phyloP scores from a whole-genome alignment of 2,113 vertebrate species.

The Tyto alba region DNA sequence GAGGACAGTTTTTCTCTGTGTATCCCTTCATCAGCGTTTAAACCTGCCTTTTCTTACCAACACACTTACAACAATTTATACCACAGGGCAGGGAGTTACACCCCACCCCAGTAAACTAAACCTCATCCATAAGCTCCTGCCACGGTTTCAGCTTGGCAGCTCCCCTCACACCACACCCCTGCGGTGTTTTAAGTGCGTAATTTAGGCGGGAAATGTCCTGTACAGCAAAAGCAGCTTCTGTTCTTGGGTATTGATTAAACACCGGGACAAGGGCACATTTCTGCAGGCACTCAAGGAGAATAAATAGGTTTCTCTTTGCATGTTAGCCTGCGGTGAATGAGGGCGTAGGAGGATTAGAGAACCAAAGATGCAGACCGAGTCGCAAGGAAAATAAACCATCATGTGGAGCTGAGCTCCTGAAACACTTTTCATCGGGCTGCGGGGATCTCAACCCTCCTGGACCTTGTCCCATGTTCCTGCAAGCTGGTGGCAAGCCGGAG shows the following conservation, averaged over 20 bases:
- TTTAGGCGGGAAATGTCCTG: background rate
- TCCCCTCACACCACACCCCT: background rate
- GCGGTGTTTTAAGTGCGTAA: background rate
- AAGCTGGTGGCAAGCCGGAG: background rate
- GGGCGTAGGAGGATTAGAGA: background rate
- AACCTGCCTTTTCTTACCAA: background rate
- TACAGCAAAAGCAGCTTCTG: background rate
- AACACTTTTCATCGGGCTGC: background rate
- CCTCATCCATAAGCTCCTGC: background rate
- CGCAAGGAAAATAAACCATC: background rate
- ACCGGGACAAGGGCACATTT: background rate
- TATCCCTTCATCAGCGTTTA: background rate
- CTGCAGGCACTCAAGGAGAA: background rate
- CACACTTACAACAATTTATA: accelerated
- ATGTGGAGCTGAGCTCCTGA: background rate
- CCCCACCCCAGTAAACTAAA: background rate
- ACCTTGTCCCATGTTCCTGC: background rate
- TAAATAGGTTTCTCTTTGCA: background rate
- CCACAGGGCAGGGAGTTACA: background rate
- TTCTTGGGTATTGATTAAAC: background rate
- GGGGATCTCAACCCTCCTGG: background rate
- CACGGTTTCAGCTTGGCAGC: background rate
- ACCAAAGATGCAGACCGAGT: background rate
- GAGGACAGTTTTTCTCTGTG: background rate
- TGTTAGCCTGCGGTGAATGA: background rate